Conservation (phyloP, 2,797 vertebrate species). For the Spheniscus humboldti region DNA sequence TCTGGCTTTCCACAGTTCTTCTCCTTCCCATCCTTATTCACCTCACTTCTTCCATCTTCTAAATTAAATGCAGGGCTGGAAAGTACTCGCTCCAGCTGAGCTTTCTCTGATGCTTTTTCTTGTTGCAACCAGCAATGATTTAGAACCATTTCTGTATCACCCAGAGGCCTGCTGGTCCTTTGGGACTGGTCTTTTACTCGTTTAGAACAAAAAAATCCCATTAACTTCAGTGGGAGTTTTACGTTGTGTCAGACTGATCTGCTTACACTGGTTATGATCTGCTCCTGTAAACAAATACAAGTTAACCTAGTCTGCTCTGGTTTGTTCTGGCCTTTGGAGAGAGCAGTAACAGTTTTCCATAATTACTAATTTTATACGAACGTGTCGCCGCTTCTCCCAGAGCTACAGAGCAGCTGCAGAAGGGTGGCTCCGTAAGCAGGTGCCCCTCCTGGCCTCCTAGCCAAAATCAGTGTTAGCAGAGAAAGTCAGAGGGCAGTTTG, state of each 20-base stretch:
- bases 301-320: background rate
- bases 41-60: background rate
- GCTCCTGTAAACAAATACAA: background rate
- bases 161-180: background rate
- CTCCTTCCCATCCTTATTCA: background rate
- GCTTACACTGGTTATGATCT: background rate
- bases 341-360: background rate
- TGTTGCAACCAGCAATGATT: background rate
- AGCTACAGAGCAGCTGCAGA: background rate
- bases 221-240: background rate
- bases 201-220: background rate
- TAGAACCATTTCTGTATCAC: background rate
- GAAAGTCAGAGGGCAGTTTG: background rate
- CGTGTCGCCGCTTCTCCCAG: fast-evolving
- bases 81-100: background rate
- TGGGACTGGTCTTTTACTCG: background rate
- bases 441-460: background rate
- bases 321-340: background rate
- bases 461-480: background rate
- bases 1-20: background rate
- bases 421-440: background rate
- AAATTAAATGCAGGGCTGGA: background rate
- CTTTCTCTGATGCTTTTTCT: background rate
- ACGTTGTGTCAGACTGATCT: background rate
- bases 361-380: background rate